Evolutionary conservation across 2,113 vertebrate genomes (phyloP), one percentile per base, ranked within the genome.

Genomic region (Delphinapterus leucas): DNA sequence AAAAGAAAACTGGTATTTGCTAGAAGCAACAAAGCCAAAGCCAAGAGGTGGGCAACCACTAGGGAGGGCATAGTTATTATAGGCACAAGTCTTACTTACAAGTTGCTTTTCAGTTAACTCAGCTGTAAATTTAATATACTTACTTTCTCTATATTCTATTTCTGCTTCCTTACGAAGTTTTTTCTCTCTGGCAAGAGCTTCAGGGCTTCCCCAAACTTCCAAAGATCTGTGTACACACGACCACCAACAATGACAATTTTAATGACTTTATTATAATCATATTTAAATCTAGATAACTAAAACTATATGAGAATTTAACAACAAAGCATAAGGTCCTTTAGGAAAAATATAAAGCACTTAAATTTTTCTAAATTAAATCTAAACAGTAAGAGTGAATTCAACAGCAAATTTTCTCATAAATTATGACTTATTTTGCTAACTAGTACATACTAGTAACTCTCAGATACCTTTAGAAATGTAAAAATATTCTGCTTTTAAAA

Each of bases 191-290:
- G 99, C 99, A 88, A 99, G 99, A 97, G 99, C 99, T 98, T 99
- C 99, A 14, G 97, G 99, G 94, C 99, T 99, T 97, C 99, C 99
- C 99, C 99, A 99, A 41, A 99, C 99, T 95, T 99, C 99, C 95
- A 99, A 97, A 21, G 99, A 99, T 98, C 99, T 99, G 95, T 90
- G 88, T 10, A 82, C 23, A 77, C 7, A 96, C 8, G 14, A 17
- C 41, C 55, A 96, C 14, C 60, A 93, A 83, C 6, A 94, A 92
- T 33, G 33, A 61, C 41, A 93, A 79, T 58, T 82, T 58, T 85
- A 97, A 88, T 84, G 25, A 93, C 44, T 92, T 89, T n/a, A 95
- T 15, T 89, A 6, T 70, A 93, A 67, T 60, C 63, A 81, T 55
- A 96, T 55, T 95, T 91, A 89, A 91, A 93, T 93, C 33, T 44